These are phyloP conservation scores for Brachionus paranguensis DNA, from an alignment of 1,140 invertebrate genomes.

Conservation along the genomic window DNA sequence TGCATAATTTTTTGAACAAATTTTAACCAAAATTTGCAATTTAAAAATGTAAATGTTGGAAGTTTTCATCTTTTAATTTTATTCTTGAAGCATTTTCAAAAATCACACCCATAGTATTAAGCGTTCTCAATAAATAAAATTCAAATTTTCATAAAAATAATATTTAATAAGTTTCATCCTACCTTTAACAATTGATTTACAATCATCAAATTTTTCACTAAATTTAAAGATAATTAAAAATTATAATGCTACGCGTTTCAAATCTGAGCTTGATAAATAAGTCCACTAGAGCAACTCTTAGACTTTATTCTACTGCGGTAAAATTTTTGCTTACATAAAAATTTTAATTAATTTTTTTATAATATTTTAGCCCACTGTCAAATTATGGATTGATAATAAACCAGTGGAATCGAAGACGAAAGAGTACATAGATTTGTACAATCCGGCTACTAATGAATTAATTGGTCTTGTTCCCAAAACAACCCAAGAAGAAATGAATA, in stretches of 20 bases:
- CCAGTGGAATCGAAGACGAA: constrained; percentile 84
- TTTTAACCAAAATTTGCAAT: background rate
- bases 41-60: background rate
- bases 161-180: background rate
- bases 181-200: background rate
- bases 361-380: constrained; percentile 61
- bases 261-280: background rate
- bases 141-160: background rate
- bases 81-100: background rate
- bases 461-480: constrained; percentile 78
- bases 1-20: background rate
- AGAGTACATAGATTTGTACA: constrained; percentile 87
- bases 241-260: background rate
- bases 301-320: background rate
- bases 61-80: background rate
- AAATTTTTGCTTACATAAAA: background rate
- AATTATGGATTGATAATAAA: constrained; percentile 89
- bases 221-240: background rate
- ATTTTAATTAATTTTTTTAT: too few species aligned
- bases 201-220: background rate
- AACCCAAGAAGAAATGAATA: constrained; percentile 82
- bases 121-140: background rate
- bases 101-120: background rate
- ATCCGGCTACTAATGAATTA: constrained; percentile 70
- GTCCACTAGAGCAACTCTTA: background rate